These are phyloP conservation scores for Dermatophagoides farinae DNA, from an alignment of 1,140 invertebrate species.

Conservation along the genomic window DNA sequence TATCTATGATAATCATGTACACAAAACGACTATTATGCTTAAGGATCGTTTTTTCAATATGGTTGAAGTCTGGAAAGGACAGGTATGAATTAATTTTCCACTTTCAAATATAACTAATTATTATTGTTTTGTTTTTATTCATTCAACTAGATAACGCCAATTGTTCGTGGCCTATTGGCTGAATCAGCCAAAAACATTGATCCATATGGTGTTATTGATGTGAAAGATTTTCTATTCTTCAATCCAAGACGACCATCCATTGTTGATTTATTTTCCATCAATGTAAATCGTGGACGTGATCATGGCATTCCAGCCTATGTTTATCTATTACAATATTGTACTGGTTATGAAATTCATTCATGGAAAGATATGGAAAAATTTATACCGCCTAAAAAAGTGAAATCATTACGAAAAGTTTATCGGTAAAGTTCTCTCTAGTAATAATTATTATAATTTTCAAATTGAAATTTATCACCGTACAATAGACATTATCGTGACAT, in stretches of 20 bases:
- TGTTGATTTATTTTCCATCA: constrained; percentile 16
- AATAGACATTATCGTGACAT: constrained; percentile 39
- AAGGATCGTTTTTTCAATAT: constrained; percentile 13
- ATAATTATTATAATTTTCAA: no score
- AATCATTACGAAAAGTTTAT: constrained; percentile 10
- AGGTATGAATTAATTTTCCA: not conserved
- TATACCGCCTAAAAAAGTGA: constrained; percentile 13
- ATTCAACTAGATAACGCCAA: not conserved
- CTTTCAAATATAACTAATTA: not conserved
- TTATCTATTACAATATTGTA: constrained; percentile 45
- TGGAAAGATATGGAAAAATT: constrained; percentile 29
- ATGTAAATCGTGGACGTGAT: constrained; percentile 31
- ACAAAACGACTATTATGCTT: not conserved
- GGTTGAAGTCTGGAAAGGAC: constrained; percentile 10
- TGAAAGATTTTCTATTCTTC: constrained; percentile 49
- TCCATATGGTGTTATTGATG: constrained; percentile 25
- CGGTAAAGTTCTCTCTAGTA: constrained; percentile 1
- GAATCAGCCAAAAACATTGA: constrained; percentile 9
- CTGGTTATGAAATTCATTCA: constrained; percentile 31
- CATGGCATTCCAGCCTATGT: constrained; percentile 35
- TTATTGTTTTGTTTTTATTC: not conserved
- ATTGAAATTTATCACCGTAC: constrained; percentile 36
- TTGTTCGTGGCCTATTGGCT: not conserved
- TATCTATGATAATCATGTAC: not conserved
- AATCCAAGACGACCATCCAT: constrained; percentile 19